Base-by-base conservation (phyloP, 2,113 vertebrate species). In the Mesocricetus auratus region DNA sequence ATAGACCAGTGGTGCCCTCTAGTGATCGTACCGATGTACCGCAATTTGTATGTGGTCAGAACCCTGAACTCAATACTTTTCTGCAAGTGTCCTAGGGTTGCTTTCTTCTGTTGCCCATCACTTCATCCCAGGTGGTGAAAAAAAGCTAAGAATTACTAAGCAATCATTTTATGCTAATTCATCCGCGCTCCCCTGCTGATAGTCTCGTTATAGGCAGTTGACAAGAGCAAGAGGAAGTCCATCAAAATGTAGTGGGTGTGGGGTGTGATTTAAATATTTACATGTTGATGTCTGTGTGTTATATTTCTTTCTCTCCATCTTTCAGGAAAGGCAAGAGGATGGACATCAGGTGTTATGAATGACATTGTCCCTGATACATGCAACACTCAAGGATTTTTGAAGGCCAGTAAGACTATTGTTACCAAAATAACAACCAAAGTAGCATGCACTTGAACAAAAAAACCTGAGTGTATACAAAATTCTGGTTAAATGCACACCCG, bases 371-470 rank as follows among this genome's bases (percentile, higher is more conserved):
- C 21, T 77, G 36, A 16, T 56, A 77, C 53, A 58, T 62, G 3
- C 26, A 90, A 82, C 36, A 82, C 71, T 69, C 33, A 90, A 90
- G 47, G 7, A 8, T 64, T 68, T 95, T 75, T 82, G 79, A 92
- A 69, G n/a, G 45, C 3, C 17, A 74, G 60, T 4, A 69, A 97
- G 13, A 90, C 12, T 8, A 77, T 71, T 75, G 69, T 50, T 81
- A 56, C 2, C 12, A 56, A 56, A 56, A 56, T 56, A 93, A 93
- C 64, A 8, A 79, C 22, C 16, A 66, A 1, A 85, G 16, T 71
- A 88, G 24, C 64, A 26, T 73, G 21, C 45, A 88, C n/a, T 66
- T 17, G 73, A 91, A 83, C 33, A 58, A 39, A 92, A 64, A 86
- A 90, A 82, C 94, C 42, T 24, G 90, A 88, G 75, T 88, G n/a